These are phyloP conservation scores for Asbolus verrucosus DNA, from an alignment of 1,140 invertebrate species.

Conservation along the genomic window DNA sequence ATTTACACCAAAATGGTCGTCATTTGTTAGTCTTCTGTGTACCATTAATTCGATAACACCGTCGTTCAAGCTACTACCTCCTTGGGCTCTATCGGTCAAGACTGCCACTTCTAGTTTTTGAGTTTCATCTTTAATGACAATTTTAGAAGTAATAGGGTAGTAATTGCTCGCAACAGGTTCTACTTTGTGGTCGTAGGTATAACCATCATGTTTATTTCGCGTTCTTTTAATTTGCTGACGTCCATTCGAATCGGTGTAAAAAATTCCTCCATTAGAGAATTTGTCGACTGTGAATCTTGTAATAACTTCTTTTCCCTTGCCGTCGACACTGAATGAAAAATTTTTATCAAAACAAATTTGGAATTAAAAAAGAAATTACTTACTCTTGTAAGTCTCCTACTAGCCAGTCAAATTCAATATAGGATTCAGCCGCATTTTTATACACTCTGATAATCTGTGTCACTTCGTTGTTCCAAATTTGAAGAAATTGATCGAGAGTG, in stretches of 20 bases:
- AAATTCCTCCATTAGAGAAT: slow-evolving; percentile 71
- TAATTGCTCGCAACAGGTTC: slow-evolving; percentile 89
- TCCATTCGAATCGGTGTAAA: slow-evolving; percentile 96
- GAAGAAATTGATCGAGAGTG: slow-evolving; percentile 85
- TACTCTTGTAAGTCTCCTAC: slow-evolving; percentile 82
- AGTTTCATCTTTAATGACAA: slow-evolving; percentile 74
- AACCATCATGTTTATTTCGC: slow-evolving; percentile 65
- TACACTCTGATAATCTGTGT: slow-evolving; percentile 85
- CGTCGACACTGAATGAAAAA: slow-evolving; percentile 69
- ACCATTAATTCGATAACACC: slow-evolving; percentile 72
- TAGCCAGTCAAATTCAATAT: slow-evolving; percentile 91
- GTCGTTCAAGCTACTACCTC: slow-evolving; percentile 35
- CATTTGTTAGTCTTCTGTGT: slow-evolving; percentile 85
- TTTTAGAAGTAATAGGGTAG: slow-evolving; percentile 90
- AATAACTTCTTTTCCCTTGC: slow-evolving; percentile 85
- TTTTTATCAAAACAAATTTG: slow-evolving; percentile 7
- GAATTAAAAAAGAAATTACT: neutral
- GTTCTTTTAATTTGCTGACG: slow-evolving; percentile 83
- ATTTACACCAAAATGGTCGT: slow-evolving; percentile 92
- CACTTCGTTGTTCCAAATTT: slow-evolving; percentile 79
- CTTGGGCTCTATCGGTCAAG: slow-evolving; percentile 19
- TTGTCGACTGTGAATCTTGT: slow-evolving; percentile 76
- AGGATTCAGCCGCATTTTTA: slow-evolving; percentile 67
- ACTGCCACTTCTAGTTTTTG: slow-evolving; percentile 62
- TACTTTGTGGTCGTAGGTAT: slow-evolving; percentile 73